These are phyloP conservation scores for Tokudaia tokunoshimensis DNA, from an alignment of 2,797 vertebrate species.

Conservation along the genomic window DNA sequence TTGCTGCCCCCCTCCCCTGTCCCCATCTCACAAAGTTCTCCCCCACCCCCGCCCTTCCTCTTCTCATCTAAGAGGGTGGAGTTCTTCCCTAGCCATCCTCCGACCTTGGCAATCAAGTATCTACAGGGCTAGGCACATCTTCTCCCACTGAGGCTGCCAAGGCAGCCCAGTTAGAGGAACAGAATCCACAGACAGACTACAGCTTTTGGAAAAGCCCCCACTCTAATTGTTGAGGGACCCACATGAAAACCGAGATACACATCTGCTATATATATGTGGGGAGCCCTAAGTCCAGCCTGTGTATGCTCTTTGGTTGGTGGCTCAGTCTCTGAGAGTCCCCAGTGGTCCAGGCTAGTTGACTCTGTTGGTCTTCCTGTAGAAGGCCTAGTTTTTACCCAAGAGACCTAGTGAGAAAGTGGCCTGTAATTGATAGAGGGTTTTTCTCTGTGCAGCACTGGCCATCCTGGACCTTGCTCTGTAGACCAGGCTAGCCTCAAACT, in stretches of 20 bases:
- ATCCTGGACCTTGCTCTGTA: not conserved
- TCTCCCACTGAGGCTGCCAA: not conserved
- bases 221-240: not conserved
- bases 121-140: not conserved
- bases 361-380: not conserved
- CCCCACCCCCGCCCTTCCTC: too few species aligned
- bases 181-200: not conserved
- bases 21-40: not conserved
- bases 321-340: not conserved
- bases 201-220: not conserved
- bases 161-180: not conserved
- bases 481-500: not conserved
- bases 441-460: not conserved
- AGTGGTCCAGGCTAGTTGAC: not conserved
- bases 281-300: not conserved
- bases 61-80: not conserved
- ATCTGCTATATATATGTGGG: not conserved
- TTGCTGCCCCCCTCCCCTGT: not conserved
- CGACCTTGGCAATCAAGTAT: not conserved
- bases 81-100: not conserved
- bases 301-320: not conserved
- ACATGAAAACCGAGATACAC: not conserved
- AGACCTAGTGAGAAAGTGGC: not conserved
- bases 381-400: not conserved
- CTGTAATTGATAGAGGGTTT: not conserved